Conservation (phyloP, 2,797 vertebrate species). For the Smutsia gigantea region DNA sequence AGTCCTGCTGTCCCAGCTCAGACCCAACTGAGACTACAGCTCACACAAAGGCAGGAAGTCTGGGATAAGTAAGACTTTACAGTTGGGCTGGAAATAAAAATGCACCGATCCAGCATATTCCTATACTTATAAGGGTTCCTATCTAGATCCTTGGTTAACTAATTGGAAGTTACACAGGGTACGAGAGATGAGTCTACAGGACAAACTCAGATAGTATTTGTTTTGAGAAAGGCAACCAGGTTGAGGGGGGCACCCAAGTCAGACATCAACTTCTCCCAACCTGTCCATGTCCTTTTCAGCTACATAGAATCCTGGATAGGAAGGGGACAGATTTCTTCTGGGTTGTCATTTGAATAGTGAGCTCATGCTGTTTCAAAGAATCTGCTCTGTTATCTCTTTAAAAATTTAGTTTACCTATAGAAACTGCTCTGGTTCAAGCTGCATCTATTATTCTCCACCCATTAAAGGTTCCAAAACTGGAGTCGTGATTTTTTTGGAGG, state of each 20-base stretch:
- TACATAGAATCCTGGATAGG: not conserved
- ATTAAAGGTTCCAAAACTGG: conserved; percentile 28
- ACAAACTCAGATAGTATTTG: conserved; percentile 1
- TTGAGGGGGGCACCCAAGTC: not conserved
- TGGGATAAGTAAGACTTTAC: not conserved
- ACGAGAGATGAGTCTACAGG: not conserved
- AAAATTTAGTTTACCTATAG: conserved; percentile 13
- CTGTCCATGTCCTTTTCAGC: not conserved
- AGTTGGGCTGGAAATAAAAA: not conserved
- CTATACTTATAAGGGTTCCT: not conserved
- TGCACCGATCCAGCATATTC: not conserved
- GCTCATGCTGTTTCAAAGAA: not conserved
- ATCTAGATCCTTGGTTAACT: not conserved
- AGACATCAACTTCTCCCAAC: not conserved
- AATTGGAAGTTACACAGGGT: not conserved
- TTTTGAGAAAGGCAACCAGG: not conserved
- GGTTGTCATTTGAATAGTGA: conserved; percentile 1
- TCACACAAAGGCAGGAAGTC: conserved; percentile 25
- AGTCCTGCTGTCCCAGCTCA: not conserved
- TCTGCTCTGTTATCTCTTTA: not conserved
- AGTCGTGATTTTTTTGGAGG: conserved; percentile 16
- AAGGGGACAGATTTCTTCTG: not conserved
- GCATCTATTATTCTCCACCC: not conserved
- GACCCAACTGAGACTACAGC: not conserved
- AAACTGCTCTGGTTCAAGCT: not conserved